Evolutionary conservation across 2,113 vertebrate species (phyloP).

Genomic region (Penelope pileata): DNA sequence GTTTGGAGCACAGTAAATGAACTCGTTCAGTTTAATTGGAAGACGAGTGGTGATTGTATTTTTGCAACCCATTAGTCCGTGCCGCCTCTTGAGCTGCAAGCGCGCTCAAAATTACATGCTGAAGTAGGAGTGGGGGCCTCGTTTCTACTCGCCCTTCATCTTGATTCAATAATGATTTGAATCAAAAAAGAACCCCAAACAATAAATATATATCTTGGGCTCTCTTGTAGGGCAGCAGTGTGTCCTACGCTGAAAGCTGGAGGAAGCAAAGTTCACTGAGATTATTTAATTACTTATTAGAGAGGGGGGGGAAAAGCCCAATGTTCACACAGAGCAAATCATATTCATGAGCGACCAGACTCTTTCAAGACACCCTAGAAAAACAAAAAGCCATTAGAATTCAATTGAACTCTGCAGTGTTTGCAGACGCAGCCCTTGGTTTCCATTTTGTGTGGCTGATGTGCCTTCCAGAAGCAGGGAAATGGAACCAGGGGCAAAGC

Average conservation of each 20-base stretch:
- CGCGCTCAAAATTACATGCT: slow-evolving; percentile 64
- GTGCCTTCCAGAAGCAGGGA: background rate
- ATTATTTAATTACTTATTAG: slow-evolving; percentile 73
- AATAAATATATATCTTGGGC: slow-evolving; percentile 60
- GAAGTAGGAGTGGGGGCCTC: slow-evolving; percentile 64
- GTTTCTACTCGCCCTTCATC: background rate
- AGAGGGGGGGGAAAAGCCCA: background rate
- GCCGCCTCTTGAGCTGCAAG: slow-evolving; percentile 65
- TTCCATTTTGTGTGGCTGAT: background rate
- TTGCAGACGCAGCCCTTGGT: background rate
- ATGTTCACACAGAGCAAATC: slow-evolving; percentile 32
- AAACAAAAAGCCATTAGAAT: slow-evolving; percentile 37
- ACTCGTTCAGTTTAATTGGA: slow-evolving; percentile 74
- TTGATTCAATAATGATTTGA: slow-evolving; percentile 78
- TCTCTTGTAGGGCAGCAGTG: slow-evolving; percentile 59
- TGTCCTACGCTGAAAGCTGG: slow-evolving; percentile 30
- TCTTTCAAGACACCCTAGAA: background rate
- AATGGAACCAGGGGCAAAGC: background rate
- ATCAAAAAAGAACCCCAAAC: slow-evolving; percentile 46
- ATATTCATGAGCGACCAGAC: slow-evolving; percentile 21
- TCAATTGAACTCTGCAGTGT: background rate
- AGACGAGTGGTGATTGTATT: slow-evolving; percentile 67
- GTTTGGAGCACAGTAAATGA: slow-evolving; percentile 69
- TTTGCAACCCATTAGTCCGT: slow-evolving; percentile 69
- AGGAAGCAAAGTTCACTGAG: slow-evolving; percentile 34